Conservation (phyloP, 2,113 vertebrate species). For the Emydura subglobosa region DNA sequence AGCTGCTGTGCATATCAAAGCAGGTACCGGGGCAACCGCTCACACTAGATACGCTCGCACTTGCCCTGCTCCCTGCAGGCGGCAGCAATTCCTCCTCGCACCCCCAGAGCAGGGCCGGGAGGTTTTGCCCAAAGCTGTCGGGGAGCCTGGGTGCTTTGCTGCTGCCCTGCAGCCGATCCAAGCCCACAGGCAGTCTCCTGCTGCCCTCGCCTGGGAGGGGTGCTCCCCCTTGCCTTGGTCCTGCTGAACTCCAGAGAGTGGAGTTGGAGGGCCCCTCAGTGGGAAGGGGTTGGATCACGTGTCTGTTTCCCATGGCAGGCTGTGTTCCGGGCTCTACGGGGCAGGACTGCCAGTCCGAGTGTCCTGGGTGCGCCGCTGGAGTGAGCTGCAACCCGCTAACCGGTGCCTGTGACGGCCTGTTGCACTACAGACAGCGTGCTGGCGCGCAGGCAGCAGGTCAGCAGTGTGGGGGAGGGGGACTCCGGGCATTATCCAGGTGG, state of each 20-base stretch:
- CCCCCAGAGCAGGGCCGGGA: background rate
- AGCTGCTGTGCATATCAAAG: background rate
- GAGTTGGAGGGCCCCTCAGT: background rate
- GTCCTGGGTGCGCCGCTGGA: background rate
- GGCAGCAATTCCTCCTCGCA: background rate
- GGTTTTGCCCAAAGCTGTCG: background rate
- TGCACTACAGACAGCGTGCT: background rate
- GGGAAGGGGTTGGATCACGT: background rate
- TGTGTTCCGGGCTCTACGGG: conserved; percentile 5
- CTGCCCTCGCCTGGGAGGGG: background rate
- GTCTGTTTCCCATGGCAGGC: background rate
- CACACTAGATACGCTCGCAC: too few relatives aligned
- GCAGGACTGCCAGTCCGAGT: background rate
- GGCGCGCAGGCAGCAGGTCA: background rate
- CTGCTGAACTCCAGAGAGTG: background rate
- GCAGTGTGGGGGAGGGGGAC: background rate
- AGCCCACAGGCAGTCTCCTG: background rate
- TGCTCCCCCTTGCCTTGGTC: background rate
- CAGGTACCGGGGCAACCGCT: background rate
- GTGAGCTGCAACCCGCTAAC: background rate
- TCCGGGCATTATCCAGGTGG: background rate
- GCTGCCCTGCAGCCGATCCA: background rate
- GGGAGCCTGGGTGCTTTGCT: too few relatives aligned
- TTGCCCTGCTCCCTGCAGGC: too few relatives aligned
- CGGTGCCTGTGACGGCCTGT: background rate